Evolutionary conservation across 2,888 invertebrate species (phyloP), one percentile per base, ranked within the genome.

Genomic region (Drosophila glabriapex): DNA sequence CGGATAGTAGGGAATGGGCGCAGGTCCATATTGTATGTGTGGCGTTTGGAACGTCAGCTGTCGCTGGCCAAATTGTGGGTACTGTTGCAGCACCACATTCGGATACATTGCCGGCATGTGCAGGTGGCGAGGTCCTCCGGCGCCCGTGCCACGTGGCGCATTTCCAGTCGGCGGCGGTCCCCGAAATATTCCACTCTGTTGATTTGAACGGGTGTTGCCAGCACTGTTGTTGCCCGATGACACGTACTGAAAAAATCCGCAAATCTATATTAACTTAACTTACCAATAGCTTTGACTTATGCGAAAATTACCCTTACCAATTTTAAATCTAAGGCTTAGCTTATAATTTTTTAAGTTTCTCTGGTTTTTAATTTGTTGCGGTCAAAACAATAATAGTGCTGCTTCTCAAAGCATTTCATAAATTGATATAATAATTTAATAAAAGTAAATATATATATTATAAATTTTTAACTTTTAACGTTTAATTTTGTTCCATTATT

Each of bases 81-180:
- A 92, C 82, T 83, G 90, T 61, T 85, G 92, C 67, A 90, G 82
- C 53, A 90, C 91, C 76, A 91, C 92, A 73, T 83, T 92, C 71
- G 82, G 90, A 87, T 82, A 93, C 91, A 91, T 92, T 73, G 89
- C 66, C 66, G 81, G 85, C 69, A 92, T 83, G 43, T 84, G 90
- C 28, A 92, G 82, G 68, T 91, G 92, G 22, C 93, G 90, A 14
- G 89, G 56, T 19, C 76, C 73, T 12, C 69, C 83, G 0, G 62
- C 65, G 7, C 68, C 71, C 9, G 71, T 35, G 7, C 80, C 80
- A 33, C 89, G 80, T 1, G 77, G 74, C 16, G 85, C 70, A 78
- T 81, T 85, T 22, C 91, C 81, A 29, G 91, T 71, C 28, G 90
- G 87, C 33, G 92, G 83, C 46, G 92, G 85, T 49, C 90, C 91